These are phyloP conservation scores for Athalia circularis DNA, from an alignment of 2,888 invertebrate species.

Conservation along the genomic window DNA sequence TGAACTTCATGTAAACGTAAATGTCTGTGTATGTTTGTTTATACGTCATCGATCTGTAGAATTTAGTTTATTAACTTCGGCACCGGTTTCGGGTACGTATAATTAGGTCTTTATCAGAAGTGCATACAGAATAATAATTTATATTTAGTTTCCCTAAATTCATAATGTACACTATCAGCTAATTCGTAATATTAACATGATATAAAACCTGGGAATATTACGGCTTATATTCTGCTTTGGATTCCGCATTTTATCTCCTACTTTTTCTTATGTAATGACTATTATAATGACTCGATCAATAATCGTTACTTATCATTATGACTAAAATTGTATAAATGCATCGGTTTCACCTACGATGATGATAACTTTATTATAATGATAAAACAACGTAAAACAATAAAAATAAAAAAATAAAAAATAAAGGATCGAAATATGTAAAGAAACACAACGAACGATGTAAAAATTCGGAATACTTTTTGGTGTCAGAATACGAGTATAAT, in stretches of 20 bases:
- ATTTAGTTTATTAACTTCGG: neutral
- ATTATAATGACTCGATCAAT: conserved; percentile 21
- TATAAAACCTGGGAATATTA: conserved; percentile 54
- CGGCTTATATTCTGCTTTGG: conserved; percentile 31
- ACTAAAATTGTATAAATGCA: conserved; percentile 53
- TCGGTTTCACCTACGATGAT: conserved; percentile 32
- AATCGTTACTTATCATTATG: conserved; percentile 40
- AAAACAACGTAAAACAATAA: neutral
- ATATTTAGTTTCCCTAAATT: neutral
- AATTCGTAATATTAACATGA: conserved; percentile 50
- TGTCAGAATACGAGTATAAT: conserved; percentile 15
- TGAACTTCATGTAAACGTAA: too few species aligned
- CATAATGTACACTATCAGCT: conserved; percentile 30
- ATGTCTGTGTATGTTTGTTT: too few species aligned
- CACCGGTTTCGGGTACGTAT: neutral
- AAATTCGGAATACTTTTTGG: conserved; percentile 36
- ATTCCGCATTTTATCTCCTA: neutral
- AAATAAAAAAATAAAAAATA: neutral
- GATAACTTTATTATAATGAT: neutral
- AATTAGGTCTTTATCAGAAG: neutral
- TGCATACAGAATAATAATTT: neutral
- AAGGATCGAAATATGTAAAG: neutral
- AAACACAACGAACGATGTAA: neutral
- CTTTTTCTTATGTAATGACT: neutral
- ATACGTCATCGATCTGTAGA: too few species aligned